Evolutionary conservation across 2,888 invertebrate genomes (phyloP).

Genomic region (Drosophila mercatorum): DNA sequence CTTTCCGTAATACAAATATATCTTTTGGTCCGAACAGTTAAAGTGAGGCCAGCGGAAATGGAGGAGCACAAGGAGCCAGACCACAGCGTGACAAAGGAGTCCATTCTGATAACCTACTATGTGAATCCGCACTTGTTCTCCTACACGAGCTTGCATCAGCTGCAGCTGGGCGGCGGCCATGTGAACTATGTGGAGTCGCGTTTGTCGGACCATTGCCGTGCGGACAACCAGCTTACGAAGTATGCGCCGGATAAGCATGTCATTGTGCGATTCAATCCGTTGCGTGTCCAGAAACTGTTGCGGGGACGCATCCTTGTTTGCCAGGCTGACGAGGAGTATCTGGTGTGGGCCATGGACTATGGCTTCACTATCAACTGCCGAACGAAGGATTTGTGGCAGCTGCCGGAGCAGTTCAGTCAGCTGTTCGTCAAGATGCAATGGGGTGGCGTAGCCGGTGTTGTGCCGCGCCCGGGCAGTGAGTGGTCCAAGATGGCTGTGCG

Average conservation of each 20-base stretch:
- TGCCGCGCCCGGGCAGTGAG: background rate
- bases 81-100: background rate
- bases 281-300: conserved; percentile 20
- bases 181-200: conserved; percentile 35
- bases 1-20: background rate
- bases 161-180: conserved; percentile 1
- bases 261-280: conserved; percentile 39
- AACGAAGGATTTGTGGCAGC: conserved; percentile 39
- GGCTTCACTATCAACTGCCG: conserved; percentile 51
- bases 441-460: conserved; percentile 34
- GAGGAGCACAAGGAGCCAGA: background rate
- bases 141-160: conserved; percentile 22
- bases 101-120: conserved; percentile 49
- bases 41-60: background rate
- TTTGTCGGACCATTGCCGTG: conserved; percentile 18
- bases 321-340: conserved; percentile 21
- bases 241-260: conserved; percentile 33
- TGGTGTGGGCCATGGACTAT: conserved; percentile 53
- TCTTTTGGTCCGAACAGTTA: conserved; percentile 8
- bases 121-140: conserved; percentile 51
- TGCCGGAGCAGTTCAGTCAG: conserved; percentile 21
- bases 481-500: conserved; percentile 36
- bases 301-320: conserved; percentile 40
- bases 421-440: background rate
- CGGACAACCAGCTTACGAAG: background rate